phyloP scores from a whole-genome alignment of 2,888 invertebrate species.

The Rhagonycha fulva region DNA sequence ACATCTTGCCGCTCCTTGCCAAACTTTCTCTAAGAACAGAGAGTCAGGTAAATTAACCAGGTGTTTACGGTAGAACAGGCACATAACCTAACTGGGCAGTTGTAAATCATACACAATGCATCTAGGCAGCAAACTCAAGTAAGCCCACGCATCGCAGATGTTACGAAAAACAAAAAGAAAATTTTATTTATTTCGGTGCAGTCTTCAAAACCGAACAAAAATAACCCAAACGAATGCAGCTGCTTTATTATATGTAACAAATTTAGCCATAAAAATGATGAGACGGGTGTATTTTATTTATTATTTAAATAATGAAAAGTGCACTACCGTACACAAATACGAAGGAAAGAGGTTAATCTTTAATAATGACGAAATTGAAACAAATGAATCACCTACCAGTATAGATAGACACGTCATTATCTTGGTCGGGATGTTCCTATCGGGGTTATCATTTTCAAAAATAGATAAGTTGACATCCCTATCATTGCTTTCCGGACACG shows the following conservation, averaged over 20 bases:
- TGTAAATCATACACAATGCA: slow-evolving; percentile 49
- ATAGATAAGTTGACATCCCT: slow-evolving; percentile 77
- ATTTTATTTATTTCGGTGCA: slow-evolving; percentile 49
- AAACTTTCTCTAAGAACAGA: slow-evolving; percentile 51
- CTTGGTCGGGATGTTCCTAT: slow-evolving; percentile 61
- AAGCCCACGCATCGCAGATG: slow-evolving; percentile 49
- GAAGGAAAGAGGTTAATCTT: slow-evolving; percentile 40
- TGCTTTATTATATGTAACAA: slow-evolving; percentile 22
- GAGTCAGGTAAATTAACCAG: slow-evolving; percentile 30
- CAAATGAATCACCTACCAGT: slow-evolving; percentile 66
- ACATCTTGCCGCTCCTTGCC: slow-evolving; percentile 48
- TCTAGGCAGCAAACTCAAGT: slow-evolving; percentile 21
- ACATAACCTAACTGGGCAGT: slow-evolving; percentile 41
- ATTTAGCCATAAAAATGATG: background rate
- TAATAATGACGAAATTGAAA: slow-evolving; percentile 24
- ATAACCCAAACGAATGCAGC: slow-evolving; percentile 44
- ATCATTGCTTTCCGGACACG: slow-evolving; percentile 64
- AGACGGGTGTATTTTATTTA: background rate
- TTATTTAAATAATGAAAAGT: background rate
- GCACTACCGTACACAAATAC: background rate
- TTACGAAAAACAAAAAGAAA: slow-evolving; percentile 43
- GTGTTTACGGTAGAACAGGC: slow-evolving; percentile 30
- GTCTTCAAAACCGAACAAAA: slow-evolving; percentile 43
- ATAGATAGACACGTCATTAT: slow-evolving; percentile 80
- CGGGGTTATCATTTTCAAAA: slow-evolving; percentile 75